phyloP scores from a whole-genome alignment of 2,888 invertebrate species.

The Leptopilina syphax region DNA sequence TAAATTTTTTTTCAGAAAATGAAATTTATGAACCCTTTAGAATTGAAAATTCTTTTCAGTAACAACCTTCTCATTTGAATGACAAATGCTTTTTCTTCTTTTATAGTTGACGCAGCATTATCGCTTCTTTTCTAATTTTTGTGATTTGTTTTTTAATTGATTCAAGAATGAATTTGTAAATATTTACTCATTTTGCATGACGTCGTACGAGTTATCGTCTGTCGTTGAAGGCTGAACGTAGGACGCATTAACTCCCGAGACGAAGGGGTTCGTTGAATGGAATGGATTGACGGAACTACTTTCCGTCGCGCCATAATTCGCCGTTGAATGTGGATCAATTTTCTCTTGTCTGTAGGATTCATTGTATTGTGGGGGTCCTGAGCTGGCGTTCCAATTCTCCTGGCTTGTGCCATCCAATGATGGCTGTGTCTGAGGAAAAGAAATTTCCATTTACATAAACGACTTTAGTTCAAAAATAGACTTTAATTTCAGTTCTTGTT shows the following conservation, averaged over 20 bases:
- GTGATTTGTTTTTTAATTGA: neutral
- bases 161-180: neutral
- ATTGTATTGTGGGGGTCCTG: slow-evolving; percentile 53
- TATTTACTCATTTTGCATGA: slow-evolving; percentile 78
- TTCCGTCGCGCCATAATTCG: slow-evolving; percentile 72
- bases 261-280: slow-evolving; percentile 73
- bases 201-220: slow-evolving; percentile 78
- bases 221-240: slow-evolving; percentile 76
- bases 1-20: too few species aligned
- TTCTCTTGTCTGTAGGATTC: slow-evolving; percentile 52
- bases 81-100: neutral
- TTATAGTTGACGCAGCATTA: neutral
- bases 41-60: neutral
- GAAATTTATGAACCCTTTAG: too few species aligned
- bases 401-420: slow-evolving; percentile 62
- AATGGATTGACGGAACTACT: slow-evolving; percentile 67
- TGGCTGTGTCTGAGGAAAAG: slow-evolving; percentile 68
- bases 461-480: neutral
- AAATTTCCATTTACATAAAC: neutral
- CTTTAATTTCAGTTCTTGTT: neutral
- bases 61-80: too few species aligned
- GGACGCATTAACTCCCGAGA: slow-evolving; percentile 67
- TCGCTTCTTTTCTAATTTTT: neutral
- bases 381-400: slow-evolving; percentile 65
- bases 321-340: slow-evolving; percentile 65